These are phyloP conservation scores for Celastrina argiolus DNA, from an alignment of 2,888 invertebrate species.

Conservation along the genomic window DNA sequence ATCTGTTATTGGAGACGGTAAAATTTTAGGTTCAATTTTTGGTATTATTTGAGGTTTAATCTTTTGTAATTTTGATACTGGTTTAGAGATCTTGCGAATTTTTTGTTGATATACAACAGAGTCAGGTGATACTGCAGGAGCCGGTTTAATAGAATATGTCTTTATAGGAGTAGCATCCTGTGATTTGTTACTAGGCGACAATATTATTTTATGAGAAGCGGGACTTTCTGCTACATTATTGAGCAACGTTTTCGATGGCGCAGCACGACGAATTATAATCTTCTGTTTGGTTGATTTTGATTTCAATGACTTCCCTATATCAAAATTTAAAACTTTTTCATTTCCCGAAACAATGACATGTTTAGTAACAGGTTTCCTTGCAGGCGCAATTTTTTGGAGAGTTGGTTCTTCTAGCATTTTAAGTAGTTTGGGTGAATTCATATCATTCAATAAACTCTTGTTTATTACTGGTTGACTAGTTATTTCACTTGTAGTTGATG, in stretches of 20 bases:
- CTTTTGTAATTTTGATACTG: slow-evolving; percentile 57
- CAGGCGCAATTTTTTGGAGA: slow-evolving; percentile 45
- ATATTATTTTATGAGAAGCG: slow-evolving; percentile 63
- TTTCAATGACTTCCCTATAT: slow-evolving; percentile 58
- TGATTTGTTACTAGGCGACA: slow-evolving; percentile 55
- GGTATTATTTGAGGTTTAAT: slow-evolving; percentile 56
- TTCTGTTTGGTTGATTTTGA: slow-evolving; percentile 61
- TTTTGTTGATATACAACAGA: slow-evolving; percentile 64
- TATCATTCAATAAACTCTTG: slow-evolving; percentile 52
- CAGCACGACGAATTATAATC: slow-evolving; percentile 66
- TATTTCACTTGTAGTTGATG: slow-evolving; percentile 45
- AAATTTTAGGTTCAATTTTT: slow-evolving; percentile 50
- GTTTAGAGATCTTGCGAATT: slow-evolving; percentile 56
- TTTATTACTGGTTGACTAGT: slow-evolving; percentile 39
- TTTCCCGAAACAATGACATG: slow-evolving; percentile 54
- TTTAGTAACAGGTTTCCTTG: slow-evolving; percentile 50
- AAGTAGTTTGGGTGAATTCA: slow-evolving; percentile 74
- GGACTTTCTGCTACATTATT: slow-evolving; percentile 55
- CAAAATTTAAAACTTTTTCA: slow-evolving; percentile 70
- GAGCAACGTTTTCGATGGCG: slow-evolving; percentile 52
- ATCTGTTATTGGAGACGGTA: slow-evolving; percentile 49
- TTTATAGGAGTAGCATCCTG: slow-evolving; percentile 61
- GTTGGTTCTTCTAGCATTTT: slow-evolving; percentile 76
- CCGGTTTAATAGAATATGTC: slow-evolving; percentile 65
- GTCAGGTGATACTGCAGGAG: slow-evolving; percentile 52